Conservation (phyloP, 2,888 invertebrate genomes). For the Trichogramma dendrolimi region DNA sequence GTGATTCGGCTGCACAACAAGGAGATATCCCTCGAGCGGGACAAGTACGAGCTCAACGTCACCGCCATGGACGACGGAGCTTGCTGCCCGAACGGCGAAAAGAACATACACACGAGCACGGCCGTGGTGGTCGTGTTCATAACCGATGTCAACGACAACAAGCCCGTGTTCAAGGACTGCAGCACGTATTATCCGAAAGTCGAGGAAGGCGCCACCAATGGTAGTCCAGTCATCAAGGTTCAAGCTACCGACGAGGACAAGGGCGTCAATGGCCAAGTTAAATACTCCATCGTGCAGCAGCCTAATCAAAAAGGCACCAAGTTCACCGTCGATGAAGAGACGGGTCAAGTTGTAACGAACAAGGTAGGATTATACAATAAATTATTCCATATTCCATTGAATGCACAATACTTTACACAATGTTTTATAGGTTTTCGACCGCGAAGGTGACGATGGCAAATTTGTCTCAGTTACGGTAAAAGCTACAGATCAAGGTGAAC, state of each 20-base stretch:
- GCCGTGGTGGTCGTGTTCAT: constrained; percentile 95
- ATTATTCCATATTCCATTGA: neutral
- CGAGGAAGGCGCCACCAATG: constrained; percentile 90
- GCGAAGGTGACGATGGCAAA: constrained; percentile 94
- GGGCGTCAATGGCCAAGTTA: constrained; percentile 91
- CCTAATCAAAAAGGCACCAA: constrained; percentile 92
- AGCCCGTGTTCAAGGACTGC: constrained; percentile 92
- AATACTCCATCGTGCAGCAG: constrained; percentile 95
- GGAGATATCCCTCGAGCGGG: constrained; percentile 80
- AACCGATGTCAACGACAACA: constrained; percentile 95
- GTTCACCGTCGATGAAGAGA: constrained; percentile 92
- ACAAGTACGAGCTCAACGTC: constrained; percentile 94
- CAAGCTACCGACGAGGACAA: constrained; percentile 94
- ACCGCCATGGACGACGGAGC: constrained; percentile 97
- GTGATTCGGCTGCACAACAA: constrained; percentile 86
- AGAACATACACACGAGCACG: constrained; percentile 85
- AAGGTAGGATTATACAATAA: constrained; percentile 56
- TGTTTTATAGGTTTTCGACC: constrained; percentile 72
- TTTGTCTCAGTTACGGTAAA: constrained; percentile 95
- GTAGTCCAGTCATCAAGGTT: constrained; percentile 88
- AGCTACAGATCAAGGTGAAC: constrained; percentile 98
- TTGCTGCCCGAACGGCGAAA: constrained; percentile 87
- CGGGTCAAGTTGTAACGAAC: constrained; percentile 90
- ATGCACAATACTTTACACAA: neutral
- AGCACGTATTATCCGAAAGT: constrained; percentile 89